Conservation (phyloP, 2,113 vertebrate genomes). For the Heterotis niloticus region DNA sequence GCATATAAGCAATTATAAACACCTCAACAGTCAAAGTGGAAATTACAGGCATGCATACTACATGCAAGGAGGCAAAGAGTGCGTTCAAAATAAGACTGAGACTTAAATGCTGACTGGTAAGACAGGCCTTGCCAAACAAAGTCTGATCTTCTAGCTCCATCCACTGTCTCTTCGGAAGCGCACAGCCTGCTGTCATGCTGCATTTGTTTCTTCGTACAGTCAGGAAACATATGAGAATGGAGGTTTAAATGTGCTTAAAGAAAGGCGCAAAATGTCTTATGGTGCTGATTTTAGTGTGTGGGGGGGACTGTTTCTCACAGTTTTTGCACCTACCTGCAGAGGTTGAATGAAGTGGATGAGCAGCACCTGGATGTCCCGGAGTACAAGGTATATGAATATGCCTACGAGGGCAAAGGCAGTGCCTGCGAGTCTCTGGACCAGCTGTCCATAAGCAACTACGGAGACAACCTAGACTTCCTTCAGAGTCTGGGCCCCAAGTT, state of each 20-base stretch:
- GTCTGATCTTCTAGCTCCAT: background rate
- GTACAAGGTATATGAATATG: conserved; percentile 47
- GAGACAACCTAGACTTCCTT: conserved; percentile 49
- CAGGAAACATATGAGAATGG: background rate
- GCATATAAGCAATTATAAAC: background rate
- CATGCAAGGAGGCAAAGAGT: background rate
- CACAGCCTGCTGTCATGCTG: background rate
- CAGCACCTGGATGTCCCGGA: background rate
- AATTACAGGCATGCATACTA: background rate
- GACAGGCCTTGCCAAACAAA: background rate
- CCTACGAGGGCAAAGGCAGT: conserved; percentile 59
- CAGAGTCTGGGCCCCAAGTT: conserved; percentile 59
- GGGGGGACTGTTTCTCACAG: background rate
- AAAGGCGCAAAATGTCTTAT: background rate
- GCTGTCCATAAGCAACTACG: conserved; percentile 38
- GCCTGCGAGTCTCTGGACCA: conserved; percentile 45
- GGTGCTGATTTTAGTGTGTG: background rate
- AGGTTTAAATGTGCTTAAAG: background rate
- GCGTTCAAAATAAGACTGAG: background rate
- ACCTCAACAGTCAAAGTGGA: background rate
- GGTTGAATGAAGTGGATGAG: conserved; percentile 15
- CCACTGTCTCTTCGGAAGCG: background rate
- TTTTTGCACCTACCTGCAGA: conserved; percentile 47
- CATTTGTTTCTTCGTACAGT: background rate
- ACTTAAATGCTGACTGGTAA: background rate